Evolutionary conservation across 1,140 invertebrate genomes (phyloP).

Genomic region (Drosophila punjabiensis): DNA sequence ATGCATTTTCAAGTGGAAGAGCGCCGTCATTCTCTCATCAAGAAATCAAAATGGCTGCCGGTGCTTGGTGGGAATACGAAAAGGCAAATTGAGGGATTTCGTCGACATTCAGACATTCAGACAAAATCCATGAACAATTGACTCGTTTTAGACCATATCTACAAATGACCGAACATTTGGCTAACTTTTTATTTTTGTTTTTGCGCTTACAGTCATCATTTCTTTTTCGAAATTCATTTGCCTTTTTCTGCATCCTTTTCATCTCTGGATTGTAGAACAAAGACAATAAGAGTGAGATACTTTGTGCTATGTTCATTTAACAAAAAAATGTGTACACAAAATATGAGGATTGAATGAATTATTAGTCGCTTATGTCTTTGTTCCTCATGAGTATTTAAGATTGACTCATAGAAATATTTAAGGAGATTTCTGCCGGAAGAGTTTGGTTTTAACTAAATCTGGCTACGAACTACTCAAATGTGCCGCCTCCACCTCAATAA

Average conservation of each 20-base stretch:
- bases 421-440: not conserved
- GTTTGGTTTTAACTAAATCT: slow-evolving; percentile 13
- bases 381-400: not conserved
- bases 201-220: not conserved
- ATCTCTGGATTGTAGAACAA: not conserved
- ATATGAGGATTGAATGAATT: not conserved
- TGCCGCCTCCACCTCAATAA: slow-evolving; percentile 17
- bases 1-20: slow-evolving; percentile 27
- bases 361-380: not conserved
- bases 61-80: not conserved
- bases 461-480: slow-evolving; percentile 11
- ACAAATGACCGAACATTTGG: not conserved
- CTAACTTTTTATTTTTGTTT: not conserved
- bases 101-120: not conserved
- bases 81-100: slow-evolving; percentile 14
- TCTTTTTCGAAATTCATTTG: slow-evolving; percentile 12
- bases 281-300: not conserved
- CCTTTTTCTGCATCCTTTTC: slow-evolving; percentile 1
- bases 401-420: slow-evolving; percentile 8
- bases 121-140: slow-evolving; percentile 18
- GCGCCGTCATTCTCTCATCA: not conserved
- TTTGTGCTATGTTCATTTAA: not conserved
- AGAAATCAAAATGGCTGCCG: slow-evolving; percentile 1
- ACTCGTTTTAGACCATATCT: slow-evolving; percentile 4
- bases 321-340: not conserved